These are phyloP conservation scores for Rotaria sp. DNA, from an alignment of 2,888 invertebrate species.

Conservation along the genomic window DNA sequence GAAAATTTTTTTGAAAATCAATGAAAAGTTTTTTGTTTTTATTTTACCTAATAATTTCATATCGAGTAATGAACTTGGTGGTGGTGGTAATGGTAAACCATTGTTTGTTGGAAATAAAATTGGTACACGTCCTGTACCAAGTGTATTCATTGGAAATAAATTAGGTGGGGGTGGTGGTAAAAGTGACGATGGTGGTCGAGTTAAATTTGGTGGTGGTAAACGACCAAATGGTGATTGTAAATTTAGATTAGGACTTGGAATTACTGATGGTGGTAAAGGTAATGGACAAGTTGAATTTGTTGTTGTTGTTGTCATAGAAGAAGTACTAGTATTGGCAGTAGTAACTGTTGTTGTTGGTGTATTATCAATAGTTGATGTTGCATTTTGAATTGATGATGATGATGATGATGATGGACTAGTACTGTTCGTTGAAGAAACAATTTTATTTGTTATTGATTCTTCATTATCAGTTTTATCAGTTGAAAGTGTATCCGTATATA, in stretches of 20 bases:
- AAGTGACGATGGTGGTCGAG: not conserved
- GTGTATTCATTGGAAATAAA: not conserved
- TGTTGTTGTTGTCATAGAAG: not conserved
- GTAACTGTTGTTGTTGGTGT: not conserved
- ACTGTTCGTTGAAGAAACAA: not conserved
- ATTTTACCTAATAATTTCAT: not conserved
- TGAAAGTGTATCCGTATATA: not conserved
- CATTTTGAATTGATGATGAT: not conserved
- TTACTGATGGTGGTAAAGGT: not conserved
- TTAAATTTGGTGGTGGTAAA: not conserved
- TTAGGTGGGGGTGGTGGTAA: not conserved
- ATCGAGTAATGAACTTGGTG: not conserved
- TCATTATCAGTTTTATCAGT: not conserved
- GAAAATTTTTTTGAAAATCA: not conserved
- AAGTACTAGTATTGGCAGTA: too few species aligned
- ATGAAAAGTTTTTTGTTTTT: not conserved
- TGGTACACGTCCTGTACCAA: not conserved
- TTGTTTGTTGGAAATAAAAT: not conserved
- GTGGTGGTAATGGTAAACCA: not conserved
- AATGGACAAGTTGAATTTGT: not conserved
- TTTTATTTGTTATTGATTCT: not conserved
- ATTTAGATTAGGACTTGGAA: not conserved
- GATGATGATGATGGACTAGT: not conserved
- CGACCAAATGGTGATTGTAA: not conserved
- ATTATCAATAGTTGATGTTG: not conserved